These are phyloP conservation scores for Rhabdornis inornatus DNA, from an alignment of 2,113 vertebrate species.

Conservation along the genomic window DNA sequence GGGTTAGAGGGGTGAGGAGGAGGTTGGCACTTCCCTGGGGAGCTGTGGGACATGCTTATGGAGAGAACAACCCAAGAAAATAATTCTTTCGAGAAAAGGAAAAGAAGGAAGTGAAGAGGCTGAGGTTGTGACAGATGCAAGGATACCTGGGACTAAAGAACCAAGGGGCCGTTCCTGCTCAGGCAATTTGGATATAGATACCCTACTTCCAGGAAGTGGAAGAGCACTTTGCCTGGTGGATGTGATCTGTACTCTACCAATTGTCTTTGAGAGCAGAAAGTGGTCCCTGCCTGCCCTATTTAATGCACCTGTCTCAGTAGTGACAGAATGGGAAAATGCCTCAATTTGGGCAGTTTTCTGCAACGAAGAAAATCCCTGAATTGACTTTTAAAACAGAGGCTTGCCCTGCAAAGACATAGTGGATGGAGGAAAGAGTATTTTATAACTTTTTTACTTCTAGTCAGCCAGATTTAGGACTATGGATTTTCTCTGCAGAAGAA, in stretches of 20 bases:
- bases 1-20: not conserved
- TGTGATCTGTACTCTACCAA: not conserved
- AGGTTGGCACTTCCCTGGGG: not conserved
- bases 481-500: not conserved
- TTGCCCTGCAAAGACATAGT: not conserved
- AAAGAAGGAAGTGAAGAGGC: not conserved
- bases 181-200: not conserved
- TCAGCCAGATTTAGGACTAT: not conserved
- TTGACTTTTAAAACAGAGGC: not conserved
- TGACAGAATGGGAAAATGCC: not conserved
- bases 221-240: not conserved
- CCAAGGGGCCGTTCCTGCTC: not conserved
- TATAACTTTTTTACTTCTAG: not conserved
- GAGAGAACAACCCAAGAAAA: not conserved
- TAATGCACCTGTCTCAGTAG: not conserved
- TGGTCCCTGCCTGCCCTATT: not conserved
- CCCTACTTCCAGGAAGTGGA: not conserved
- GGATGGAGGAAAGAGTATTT: not conserved
- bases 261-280: not conserved
- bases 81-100: not conserved
- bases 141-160: not conserved
- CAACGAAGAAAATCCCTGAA: not conserved
- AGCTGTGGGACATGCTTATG: not conserved
- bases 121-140: not conserved
- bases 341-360: not conserved